Percentiles rank a stretch among this genome's conserved stretches.
These are phyloP conservation scores for Drosophila willistoni DNA, from an alignment of 1,140 invertebrate species.

Conservation along the genomic window DNA sequence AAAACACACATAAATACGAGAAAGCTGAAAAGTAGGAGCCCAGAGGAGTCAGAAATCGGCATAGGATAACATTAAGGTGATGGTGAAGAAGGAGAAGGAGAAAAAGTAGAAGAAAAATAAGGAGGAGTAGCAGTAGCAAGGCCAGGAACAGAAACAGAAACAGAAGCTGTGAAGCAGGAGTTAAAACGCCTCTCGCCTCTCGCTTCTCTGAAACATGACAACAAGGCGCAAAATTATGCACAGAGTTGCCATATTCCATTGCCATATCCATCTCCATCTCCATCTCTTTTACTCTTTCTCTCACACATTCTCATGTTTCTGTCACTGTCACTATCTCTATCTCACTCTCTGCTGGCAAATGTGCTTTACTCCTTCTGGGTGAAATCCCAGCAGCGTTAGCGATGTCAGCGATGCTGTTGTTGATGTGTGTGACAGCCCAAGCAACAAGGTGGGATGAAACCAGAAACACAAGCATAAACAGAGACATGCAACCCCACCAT, in stretches of 20 bases:
- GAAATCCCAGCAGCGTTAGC: conserved; percentile 71
- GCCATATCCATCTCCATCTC: not conserved
- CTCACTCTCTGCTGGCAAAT: not conserved
- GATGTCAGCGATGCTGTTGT: conserved; percentile 58
- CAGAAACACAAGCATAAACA: conserved; percentile 17
- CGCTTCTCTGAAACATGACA: conserved; percentile 62
- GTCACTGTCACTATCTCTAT: conserved; percentile 7
- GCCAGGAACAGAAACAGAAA: no score
- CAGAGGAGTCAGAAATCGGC: conserved; percentile 14
- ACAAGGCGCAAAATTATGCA: conserved; percentile 79
- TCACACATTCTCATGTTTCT: not conserved
- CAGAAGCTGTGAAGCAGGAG: not conserved
- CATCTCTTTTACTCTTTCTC: not conserved
- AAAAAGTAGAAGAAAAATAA: no score
- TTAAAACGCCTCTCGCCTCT: not conserved
- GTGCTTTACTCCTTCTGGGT: conserved; percentile 40
- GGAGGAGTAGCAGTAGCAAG: not conserved
- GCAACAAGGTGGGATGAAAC: conserved; percentile 70
- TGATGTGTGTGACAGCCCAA: conserved; percentile 61
- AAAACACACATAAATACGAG: conserved; percentile 50
- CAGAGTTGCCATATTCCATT: conserved; percentile 66
- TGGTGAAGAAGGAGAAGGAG: no score
- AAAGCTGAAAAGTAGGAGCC: conserved; percentile 30
- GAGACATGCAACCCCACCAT: conserved; percentile 24
- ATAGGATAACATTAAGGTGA: not conserved